Evolutionary conservation across 2,888 invertebrate genomes (phyloP), one percentile per base, ranked within the genome.

Genomic region (Orgyia antiqua): DNA sequence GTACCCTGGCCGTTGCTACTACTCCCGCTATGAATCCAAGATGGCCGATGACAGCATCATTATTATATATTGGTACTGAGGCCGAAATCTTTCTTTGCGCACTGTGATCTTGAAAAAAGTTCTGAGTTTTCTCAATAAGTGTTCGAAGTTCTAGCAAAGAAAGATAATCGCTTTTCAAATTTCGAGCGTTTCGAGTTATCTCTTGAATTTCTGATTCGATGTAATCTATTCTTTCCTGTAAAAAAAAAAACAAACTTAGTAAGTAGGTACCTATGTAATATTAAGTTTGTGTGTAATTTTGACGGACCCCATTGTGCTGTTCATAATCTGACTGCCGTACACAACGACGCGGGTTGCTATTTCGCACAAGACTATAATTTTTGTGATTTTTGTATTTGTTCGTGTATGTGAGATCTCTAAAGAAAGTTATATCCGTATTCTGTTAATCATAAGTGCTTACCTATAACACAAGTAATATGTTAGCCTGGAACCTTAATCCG

Each of bases 21-120:
- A 84, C 83, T 0, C 86, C 86, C 13, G 86, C 78, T 9, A 86
- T 84, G 33, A 86, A 86, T 1, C 86, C 86, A 0, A 86, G 67
- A 29, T 86, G 86, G 0, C 77, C 86, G 1, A 77, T 40, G 1
- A 73, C 74, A 0, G 75, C 82, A 11, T 87, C 87, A 13, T 78
- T 79, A 40, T 83, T 83, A 34, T 83, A 80, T 13, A 69, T 63
- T 25, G 79, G 80, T 0, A 84, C 83, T 11, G 84, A 79, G 0
- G 83, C 82, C 0, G 86, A 84, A 7, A 84, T 80, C 52, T 79
- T 86, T 36, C 78, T 73, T 26, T 76, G 86, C 0, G 77, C 91
- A 57, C 92, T 92, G 77, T 92, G 92, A 62, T 84, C 86, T 65
- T 84, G 83, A 53, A 86, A 86, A 53, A 86, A 84, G 0, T 74